These are phyloP conservation scores for Drosophila navojoa DNA, from an alignment of 1,140 invertebrate genomes.

Conservation along the genomic window DNA sequence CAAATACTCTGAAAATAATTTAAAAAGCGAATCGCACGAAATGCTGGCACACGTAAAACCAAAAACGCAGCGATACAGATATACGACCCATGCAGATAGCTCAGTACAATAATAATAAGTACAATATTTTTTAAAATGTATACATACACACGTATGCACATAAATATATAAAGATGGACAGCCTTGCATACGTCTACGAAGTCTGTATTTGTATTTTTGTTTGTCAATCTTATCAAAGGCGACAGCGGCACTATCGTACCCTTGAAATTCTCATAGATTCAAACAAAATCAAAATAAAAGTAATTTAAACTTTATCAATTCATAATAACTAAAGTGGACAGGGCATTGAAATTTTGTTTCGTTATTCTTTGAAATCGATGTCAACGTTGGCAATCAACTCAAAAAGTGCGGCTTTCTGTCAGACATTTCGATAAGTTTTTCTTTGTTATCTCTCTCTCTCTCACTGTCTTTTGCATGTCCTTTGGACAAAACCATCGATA, in stretches of 20 bases:
- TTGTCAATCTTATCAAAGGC: conserved; percentile 77
- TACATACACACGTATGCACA: conserved; percentile 33
- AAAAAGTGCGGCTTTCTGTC: conserved; percentile 1
- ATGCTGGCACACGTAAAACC: conserved; percentile 42
- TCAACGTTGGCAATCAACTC: neutral
- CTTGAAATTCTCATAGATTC: conserved; percentile 63
- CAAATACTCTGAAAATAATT: conserved; percentile 49
- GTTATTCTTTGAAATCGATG: conserved; percentile 10
- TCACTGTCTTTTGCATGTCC: neutral
- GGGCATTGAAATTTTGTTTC: conserved; percentile 37
- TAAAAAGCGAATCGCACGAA: conserved; percentile 66
- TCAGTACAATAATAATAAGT: conserved; percentile 38
- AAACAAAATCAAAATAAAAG: conserved; percentile 51
- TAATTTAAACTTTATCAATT: conserved; percentile 59
- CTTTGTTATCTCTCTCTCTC: neutral
- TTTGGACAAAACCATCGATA: conserved; percentile 29
- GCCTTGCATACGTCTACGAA: conserved; percentile 40
- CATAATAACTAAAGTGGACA: conserved; percentile 45
- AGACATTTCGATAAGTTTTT: neutral
- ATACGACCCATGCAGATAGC: conserved; percentile 65
- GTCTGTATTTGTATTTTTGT: conserved; percentile 61
- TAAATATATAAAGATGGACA: conserved; percentile 30
- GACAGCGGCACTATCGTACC: conserved; percentile 59
- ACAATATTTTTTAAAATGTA: conserved; percentile 34
- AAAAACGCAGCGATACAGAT: conserved; percentile 68